Evolutionary conservation across 2,888 invertebrate genomes (phyloP).

Genomic region (Dryocosmus kuriphilus): DNA sequence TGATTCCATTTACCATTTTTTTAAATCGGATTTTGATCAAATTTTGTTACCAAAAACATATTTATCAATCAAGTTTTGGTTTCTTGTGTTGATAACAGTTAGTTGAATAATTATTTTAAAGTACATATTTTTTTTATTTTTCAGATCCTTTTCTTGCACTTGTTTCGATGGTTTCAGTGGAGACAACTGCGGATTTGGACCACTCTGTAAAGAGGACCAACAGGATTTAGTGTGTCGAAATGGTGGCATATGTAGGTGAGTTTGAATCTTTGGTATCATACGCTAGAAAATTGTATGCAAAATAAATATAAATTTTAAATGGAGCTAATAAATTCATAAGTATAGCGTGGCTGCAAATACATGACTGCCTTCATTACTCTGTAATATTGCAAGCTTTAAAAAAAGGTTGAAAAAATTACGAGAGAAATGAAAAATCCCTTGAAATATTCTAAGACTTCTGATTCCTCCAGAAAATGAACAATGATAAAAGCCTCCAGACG

Average conservation of each 20-base stretch:
- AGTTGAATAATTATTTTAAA: background rate
- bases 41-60: too few relatives aligned
- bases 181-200: constrained; percentile 88
- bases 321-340: too few relatives aligned
- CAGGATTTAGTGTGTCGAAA: constrained; percentile 85
- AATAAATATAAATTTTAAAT: background rate
- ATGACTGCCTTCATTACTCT: background rate
- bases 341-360: background rate
- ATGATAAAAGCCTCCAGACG: constrained; percentile 2
- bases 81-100: too few relatives aligned
- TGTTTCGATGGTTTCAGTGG: constrained; percentile 92
- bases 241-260: constrained; percentile 91
- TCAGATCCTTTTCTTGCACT: constrained; percentile 87
- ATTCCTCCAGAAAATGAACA: constrained; percentile 6
- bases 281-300: background rate
- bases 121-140: constrained; percentile 45
- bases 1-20: too few relatives aligned
- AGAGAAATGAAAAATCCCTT: background rate
- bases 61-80: too few relatives aligned
- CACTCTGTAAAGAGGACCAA: constrained; percentile 85
- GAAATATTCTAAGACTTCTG: background rate
- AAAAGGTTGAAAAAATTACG: background rate
- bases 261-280: background rate
- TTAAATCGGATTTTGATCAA: too few relatives aligned
- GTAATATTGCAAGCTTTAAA: background rate